A percentile compares a stretch with the other conserved stretches of the same genome.
phyloP scores from a whole-genome alignment of 2,797 vertebrate genomes.

The Falco naumanni region DNA sequence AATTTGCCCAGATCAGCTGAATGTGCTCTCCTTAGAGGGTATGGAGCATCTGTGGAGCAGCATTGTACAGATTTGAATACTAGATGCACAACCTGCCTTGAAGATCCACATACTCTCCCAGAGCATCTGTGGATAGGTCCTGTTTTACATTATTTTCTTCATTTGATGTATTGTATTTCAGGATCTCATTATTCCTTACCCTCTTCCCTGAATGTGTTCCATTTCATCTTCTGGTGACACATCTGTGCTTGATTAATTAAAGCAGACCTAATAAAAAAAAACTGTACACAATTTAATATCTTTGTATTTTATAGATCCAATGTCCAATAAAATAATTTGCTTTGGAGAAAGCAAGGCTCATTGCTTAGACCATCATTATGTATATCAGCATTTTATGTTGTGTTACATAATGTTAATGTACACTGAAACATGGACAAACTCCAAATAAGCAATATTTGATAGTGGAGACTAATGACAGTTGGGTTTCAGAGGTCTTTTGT shows the following conservation, averaged over 20 bases:
- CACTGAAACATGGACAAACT: background rate
- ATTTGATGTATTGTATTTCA: conserved; percentile 20
- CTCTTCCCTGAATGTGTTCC: background rate
- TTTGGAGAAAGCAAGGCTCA: background rate
- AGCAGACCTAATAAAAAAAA: conserved; percentile 17
- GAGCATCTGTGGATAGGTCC: background rate
- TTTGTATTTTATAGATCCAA: background rate
- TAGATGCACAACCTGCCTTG: background rate
- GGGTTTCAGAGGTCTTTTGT: background rate
- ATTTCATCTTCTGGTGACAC: conserved; percentile 13
- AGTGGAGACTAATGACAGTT: background rate
- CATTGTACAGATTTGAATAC: background rate
- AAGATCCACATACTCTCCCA: background rate
- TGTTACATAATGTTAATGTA: background rate
- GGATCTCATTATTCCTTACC: conserved; percentile 4
- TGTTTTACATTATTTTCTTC: background rate
- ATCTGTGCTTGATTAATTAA: conserved; percentile 38
- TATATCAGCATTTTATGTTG: background rate
- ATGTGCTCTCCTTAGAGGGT: background rate
- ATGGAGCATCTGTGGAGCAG: background rate
- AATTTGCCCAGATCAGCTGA: background rate
- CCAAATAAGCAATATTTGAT: background rate
- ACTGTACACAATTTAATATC: background rate
- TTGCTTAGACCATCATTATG: background rate
- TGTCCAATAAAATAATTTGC: background rate